Conservation (phyloP, 2,888 invertebrate species). For the Spisula solida region DNA sequence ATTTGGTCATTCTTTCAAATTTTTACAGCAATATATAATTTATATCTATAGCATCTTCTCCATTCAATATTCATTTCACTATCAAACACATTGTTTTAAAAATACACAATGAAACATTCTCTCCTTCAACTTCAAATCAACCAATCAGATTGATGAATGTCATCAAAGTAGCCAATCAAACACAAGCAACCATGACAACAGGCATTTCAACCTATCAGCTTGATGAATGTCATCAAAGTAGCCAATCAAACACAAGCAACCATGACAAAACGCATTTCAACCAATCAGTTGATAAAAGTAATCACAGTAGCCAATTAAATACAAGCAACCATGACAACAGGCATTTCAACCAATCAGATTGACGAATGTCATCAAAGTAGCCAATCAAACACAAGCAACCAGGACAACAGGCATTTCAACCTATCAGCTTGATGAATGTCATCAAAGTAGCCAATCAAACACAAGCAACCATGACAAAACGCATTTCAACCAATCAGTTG, state of each 20-base stretch:
- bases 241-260: neutral
- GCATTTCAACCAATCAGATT: constrained; percentile 13
- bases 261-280: neutral
- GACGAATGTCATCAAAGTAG: neutral
- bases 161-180: neutral
- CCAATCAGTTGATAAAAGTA: neutral
- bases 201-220: neutral
- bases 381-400: neutral
- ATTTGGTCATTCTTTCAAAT: neutral
- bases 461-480: neutral
- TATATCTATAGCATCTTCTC: neutral
- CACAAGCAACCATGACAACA: neutral
- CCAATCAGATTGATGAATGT: constrained; percentile 17
- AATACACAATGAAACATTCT: neutral
- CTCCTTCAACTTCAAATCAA: neutral
- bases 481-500: neutral
- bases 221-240: neutral
- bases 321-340: neutral
- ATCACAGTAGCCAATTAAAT: neutral
- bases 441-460: neutral
- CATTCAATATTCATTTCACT: neutral
- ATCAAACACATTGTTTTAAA: too few species aligned
- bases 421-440: neutral
- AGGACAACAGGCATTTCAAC: neutral
- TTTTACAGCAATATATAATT: neutral